Evolutionary conservation across 92 coral and sea anemone genomes (phyloP).

Genomic region (Porites evermanni): DNA sequence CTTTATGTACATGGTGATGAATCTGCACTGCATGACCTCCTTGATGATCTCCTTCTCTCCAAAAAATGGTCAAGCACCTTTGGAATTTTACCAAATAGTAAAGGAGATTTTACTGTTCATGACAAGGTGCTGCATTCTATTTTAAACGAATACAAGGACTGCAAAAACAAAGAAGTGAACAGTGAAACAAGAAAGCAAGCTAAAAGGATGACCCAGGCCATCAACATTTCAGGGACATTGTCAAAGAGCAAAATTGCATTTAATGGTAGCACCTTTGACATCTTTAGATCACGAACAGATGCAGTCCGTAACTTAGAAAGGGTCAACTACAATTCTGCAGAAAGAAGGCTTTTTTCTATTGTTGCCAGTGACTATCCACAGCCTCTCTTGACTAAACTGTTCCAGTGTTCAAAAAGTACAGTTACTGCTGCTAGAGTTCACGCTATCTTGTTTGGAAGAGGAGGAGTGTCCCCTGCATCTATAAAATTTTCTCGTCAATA

Average conservation of each 20-base stretch:
- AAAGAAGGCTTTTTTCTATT: slow-evolving; percentile 46
- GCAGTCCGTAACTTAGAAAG: slow-evolving; percentile 51
- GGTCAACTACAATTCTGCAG: slow-evolving; percentile 28
- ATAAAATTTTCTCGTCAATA: not conserved
- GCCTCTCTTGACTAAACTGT: slow-evolving; percentile 30
- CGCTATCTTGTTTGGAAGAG: slow-evolving; percentile 58
- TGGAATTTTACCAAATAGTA: not conserved
- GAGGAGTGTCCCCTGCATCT: slow-evolving; percentile 50
- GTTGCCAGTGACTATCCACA: slow-evolving; percentile 56
- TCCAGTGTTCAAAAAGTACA: slow-evolving; percentile 49
- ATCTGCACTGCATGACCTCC: not conserved
- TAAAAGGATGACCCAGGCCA: no score
- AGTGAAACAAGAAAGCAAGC: no score
- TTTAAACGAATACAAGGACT: not conserved
- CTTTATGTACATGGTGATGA: slow-evolving; percentile 44
- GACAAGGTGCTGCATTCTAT: not conserved
- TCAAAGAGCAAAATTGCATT: not conserved
- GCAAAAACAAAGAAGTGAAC: no score
- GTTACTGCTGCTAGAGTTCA: slow-evolving; percentile 63
- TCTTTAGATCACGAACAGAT: slow-evolving; percentile 14
- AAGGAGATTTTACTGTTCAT: not conserved
- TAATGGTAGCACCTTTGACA: slow-evolving; percentile 32
- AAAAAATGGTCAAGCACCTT: slow-evolving; percentile 15
- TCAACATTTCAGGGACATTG: no score
- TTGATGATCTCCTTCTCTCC: not conserved